Evolutionary conservation across 1,140 invertebrate genomes (phyloP), one percentile per base, ranked within the genome.

Genomic region (Bombus cullumanus): DNA sequence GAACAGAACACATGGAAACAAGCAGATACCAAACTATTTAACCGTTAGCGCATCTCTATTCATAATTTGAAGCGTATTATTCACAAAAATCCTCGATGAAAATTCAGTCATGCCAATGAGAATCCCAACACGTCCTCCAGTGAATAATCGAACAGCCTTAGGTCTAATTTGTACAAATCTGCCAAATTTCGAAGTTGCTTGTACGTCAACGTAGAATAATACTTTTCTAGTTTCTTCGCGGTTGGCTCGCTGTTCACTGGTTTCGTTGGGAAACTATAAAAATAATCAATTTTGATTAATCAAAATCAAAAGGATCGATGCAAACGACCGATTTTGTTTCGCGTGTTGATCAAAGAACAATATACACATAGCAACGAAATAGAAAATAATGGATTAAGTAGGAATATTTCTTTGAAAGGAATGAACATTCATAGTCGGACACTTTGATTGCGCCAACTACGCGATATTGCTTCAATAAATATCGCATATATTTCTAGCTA

Each of bases 71-170:
- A 81, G 78, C 83, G 57, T 81, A 81, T 66, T 73, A 22, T 74
- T 47, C 18, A 47, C 31, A n/a, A 37, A 31, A 13, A 53, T 73
- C 31, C 25, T 37, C 8, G n/a, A 2, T 8, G 4, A 31, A 53
- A 57, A 4, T 28, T 25, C 28, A 47, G 10, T 90, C 75, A 95
- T n/a, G 94, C 94, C 75, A 95, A 86, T 6, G 94, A 95, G 90
- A 97, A 97, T 28, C 97, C 97, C 34, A 97, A 94, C 31, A 97
- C 96, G 84, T 97, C 96, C 74, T 97, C 97, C 77, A 98, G 90
- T 86, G 96, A 96, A 89, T 98, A 98, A 87, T 97, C 97, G 90
- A 98, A 98, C 84, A 98, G 94, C 92, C 96, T 96, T 92, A 98
- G 98, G 94, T 98, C 98, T 82, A 97, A 94, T 91, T 96, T 96